Conservation (phyloP, 1,140 invertebrate species). For the Uloborus diversus region DNA sequence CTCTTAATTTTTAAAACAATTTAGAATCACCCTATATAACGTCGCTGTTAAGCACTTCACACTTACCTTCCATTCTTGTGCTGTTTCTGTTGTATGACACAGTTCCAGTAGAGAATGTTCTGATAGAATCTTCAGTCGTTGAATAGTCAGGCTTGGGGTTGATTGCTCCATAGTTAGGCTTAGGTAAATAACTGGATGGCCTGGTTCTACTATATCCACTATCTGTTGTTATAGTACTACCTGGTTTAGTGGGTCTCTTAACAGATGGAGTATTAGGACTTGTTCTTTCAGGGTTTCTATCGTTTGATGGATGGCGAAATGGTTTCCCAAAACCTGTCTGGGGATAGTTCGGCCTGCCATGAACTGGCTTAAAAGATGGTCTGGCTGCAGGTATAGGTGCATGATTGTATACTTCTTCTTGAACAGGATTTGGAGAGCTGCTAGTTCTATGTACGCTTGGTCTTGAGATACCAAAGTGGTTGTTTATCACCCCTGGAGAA, state of each 20-base stretch:
- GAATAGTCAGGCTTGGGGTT: conserved; percentile 1
- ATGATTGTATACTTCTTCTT: too few species aligned
- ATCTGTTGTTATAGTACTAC: too few species aligned
- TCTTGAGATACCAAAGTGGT: too few species aligned
- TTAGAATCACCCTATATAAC: neutral
- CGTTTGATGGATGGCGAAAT: conserved; percentile 12
- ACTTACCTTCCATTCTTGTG: conserved; percentile 51
- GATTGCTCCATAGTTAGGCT: conserved; percentile 17
- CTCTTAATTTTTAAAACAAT: neutral
- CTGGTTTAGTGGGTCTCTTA: neutral
- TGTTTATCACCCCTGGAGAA: too few species aligned
- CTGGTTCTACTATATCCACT: neutral
- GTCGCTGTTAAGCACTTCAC: neutral
- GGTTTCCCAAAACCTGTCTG: conserved; percentile 33
- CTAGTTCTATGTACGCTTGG: too few species aligned
- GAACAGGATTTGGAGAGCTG: too few species aligned
- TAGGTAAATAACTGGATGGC: conserved; percentile 6
- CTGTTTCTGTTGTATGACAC: conserved; percentile 12
- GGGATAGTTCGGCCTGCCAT: neutral
- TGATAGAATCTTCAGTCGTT: neutral
- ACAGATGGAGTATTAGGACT: neutral
- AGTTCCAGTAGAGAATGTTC: conserved; percentile 27
- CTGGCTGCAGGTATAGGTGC: too few species aligned
- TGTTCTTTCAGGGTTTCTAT: neutral
- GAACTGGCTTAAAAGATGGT: too few species aligned